These are phyloP conservation scores for Eleginops maclovinus DNA, from an alignment of 2,113 vertebrate species.

Conservation along the genomic window DNA sequence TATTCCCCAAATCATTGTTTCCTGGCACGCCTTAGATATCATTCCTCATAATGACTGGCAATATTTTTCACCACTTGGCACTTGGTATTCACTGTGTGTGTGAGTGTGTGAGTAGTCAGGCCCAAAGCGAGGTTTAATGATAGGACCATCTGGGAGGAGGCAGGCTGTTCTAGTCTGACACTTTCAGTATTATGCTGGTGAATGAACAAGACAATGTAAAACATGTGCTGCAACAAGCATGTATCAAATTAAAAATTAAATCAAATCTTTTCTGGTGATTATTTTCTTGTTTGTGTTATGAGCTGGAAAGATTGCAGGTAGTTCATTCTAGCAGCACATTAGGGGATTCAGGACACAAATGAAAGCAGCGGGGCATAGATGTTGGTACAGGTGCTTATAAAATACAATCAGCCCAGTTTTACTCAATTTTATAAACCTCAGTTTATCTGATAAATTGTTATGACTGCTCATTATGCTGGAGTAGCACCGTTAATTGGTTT, in stretches of 20 bases:
- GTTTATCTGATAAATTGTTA: slow-evolving; percentile 60
- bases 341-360: neutral
- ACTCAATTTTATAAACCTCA: slow-evolving; percentile 44
- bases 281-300: slow-evolving; percentile 26
- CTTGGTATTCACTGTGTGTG: slow-evolving; percentile 58
- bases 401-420: slow-evolving; percentile 28
- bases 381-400: slow-evolving; percentile 34
- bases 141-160: slow-evolving; percentile 79
- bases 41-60: slow-evolving; percentile 75
- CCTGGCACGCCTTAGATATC: slow-evolving; percentile 58
- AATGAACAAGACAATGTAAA: slow-evolving; percentile 63
- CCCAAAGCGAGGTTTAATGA: slow-evolving; percentile 74
- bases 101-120: slow-evolving; percentile 36
- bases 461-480: slow-evolving; percentile 59
- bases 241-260: slow-evolving; percentile 53
- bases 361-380: neutral
- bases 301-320: slow-evolving; percentile 2
- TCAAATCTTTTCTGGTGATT: slow-evolving; percentile 42
- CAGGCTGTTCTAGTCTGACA: slow-evolving; percentile 62
- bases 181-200: slow-evolving; percentile 46
- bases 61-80: slow-evolving; percentile 65
- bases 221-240: slow-evolving; percentile 52
- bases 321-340: neutral
- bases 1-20: slow-evolving; percentile 69
- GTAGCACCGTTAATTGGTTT: slow-evolving; percentile 64